These are phyloP conservation scores for Nymphicus hollandicus DNA, from an alignment of 2,113 vertebrate species.

Conservation along the genomic window DNA sequence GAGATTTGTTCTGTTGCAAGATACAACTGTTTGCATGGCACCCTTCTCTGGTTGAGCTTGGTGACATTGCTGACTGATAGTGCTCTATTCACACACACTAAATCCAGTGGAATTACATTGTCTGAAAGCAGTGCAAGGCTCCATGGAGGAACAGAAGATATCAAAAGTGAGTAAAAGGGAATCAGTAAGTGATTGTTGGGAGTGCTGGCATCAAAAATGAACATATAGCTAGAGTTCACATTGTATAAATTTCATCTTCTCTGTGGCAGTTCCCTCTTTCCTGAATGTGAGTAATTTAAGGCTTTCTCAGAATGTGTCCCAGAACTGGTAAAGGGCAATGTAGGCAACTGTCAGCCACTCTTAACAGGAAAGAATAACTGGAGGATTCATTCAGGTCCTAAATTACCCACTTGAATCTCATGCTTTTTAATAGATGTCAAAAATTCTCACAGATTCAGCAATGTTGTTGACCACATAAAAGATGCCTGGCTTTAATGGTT, in stretches of 20 bases:
- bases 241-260: not conserved
- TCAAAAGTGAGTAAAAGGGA: not conserved
- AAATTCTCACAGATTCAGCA: not conserved
- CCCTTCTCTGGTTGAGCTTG: not conserved
- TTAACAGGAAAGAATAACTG: not conserved
- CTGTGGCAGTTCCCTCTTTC: not conserved
- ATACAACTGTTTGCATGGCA: not conserved
- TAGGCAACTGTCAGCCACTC: not conserved
- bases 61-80: not conserved
- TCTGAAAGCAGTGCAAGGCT: not conserved
- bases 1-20: not conserved
- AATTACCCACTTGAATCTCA: not conserved
- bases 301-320: not conserved
- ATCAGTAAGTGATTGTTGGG: not conserved
- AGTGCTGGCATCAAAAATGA: not conserved
- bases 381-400: not conserved
- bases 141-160: not conserved
- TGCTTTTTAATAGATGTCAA: not conserved
- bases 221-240: not conserved
- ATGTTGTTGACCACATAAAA: not conserved
- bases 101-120: not conserved
- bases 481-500: not conserved
- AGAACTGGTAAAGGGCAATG: not conserved
- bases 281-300: not conserved
- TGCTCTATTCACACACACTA: not conserved